Evolutionary conservation across 1,140 invertebrate species (phyloP).

Genomic region (Augochlora pura): DNA sequence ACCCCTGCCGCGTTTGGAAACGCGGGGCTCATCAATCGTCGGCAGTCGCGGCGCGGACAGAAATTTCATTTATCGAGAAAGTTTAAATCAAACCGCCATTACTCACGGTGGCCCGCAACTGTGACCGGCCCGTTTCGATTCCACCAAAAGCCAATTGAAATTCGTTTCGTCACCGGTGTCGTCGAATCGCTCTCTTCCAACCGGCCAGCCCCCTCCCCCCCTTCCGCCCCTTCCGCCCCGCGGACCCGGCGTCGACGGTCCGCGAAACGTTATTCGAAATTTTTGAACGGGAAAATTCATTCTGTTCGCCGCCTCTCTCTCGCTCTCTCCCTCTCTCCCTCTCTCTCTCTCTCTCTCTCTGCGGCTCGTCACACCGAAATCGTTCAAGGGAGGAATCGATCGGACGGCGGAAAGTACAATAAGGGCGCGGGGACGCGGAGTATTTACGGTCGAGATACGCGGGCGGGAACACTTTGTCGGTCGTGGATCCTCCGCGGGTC

Average conservation of each 20-base stretch:
- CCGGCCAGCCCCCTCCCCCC: too few species aligned
- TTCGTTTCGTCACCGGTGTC: conserved; percentile 58
- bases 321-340: neutral
- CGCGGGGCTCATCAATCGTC: conserved; percentile 53
- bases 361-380: neutral
- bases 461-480: neutral
- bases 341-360: neutral
- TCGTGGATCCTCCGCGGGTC: conserved; percentile 17
- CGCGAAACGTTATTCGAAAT: conserved; percentile 44
- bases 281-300: conserved; percentile 21
- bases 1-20: conserved; percentile 3
- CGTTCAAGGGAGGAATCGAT: too few species aligned
- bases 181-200: conserved; percentile 23
- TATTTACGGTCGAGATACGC: neutral
- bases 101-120: conserved; percentile 57
- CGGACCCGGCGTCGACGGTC: conserved; percentile 9
- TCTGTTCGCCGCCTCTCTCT: neutral
- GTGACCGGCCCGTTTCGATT: conserved; percentile 61
- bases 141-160: conserved; percentile 61
- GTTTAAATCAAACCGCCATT: conserved; percentile 65
- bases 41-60: conserved; percentile 39
- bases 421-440: neutral
- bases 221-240: too few species aligned
- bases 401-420: neutral
- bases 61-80: conserved; percentile 65